Evolutionary conservation across 2,113 vertebrate genomes (phyloP).

Genomic region (Eonycteris spelaea): DNA sequence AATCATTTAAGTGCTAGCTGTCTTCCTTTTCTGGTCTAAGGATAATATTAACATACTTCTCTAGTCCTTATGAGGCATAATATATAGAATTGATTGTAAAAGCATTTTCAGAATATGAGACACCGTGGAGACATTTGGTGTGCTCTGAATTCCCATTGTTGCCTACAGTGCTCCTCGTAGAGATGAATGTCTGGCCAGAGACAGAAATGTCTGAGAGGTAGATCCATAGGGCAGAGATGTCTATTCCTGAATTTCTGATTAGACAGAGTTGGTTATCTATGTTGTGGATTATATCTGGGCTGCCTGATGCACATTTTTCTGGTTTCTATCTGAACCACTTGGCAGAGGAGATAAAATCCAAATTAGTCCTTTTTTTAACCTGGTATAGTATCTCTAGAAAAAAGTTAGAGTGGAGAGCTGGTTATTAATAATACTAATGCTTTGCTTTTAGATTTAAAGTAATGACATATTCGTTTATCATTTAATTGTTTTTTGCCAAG

Average conservation of each 20-base stretch:
- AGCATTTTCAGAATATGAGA: conserved; percentile 32
- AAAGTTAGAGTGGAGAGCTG: neutral
- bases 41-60: conserved; percentile 50
- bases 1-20: conserved; percentile 53
- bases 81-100: conserved; percentile 36
- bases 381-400: neutral
- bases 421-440: neutral
- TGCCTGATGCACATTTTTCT: neutral
- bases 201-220: neutral
- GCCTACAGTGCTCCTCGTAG: neutral
- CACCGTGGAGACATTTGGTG: neutral
- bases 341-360: neutral
- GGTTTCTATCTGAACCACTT: neutral
- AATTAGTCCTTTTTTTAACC: neutral
- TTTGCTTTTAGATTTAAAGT: neutral
- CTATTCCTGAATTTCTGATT: neutral
- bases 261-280: neutral
- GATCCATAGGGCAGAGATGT: neutral
- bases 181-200: neutral
- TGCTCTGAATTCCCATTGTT: neutral
- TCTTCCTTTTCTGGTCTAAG: conserved; percentile 48
- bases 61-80: neutral
- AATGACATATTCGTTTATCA: neutral
- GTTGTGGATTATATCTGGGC: neutral
- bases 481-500: neutral